Evolutionary conservation across 2,113 vertebrate genomes (phyloP).

Genomic region (Ailuropoda melanoleuca): DNA sequence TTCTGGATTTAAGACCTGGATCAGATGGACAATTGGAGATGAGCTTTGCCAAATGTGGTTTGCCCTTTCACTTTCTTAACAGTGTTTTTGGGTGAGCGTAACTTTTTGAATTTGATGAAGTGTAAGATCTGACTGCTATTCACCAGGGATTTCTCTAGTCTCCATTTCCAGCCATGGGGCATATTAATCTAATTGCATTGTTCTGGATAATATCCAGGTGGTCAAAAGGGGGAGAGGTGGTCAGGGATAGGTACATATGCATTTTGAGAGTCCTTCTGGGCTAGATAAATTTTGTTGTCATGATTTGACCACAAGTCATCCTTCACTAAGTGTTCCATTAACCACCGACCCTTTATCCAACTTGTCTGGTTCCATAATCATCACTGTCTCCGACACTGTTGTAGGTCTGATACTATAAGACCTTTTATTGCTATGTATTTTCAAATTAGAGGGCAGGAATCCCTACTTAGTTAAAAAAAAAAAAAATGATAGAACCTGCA

Average conservation of each 20-base stretch:
- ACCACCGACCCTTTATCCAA: background rate
- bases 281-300: slow-evolving; percentile 13
- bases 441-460: slow-evolving; percentile 29
- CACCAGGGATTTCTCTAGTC: background rate
- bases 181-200: slow-evolving; percentile 33
- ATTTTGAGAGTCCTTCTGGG: slow-evolving; percentile 38
- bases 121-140: background rate
- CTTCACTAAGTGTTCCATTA: background rate
- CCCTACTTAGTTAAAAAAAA: background rate
- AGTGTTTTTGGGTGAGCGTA: background rate
- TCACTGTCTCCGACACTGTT: background rate
- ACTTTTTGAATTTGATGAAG: slow-evolving; percentile 9
- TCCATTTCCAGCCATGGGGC: background rate
- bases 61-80: slow-evolving; percentile 16
- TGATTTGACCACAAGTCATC: background rate
- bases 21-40: background rate
- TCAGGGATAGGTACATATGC: background rate
- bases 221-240: background rate
- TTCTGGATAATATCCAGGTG: slow-evolving; percentile 40
- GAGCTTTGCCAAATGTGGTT: background rate
- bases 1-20: background rate
- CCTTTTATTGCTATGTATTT: slow-evolving; percentile 46
- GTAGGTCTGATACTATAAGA: background rate
- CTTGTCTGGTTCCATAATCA: background rate
- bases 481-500: background rate